Evolutionary conservation across 2,797 vertebrate genomes (phyloP), one percentile per base, ranked within the genome.

Genomic region (Sylvia borin): DNA sequence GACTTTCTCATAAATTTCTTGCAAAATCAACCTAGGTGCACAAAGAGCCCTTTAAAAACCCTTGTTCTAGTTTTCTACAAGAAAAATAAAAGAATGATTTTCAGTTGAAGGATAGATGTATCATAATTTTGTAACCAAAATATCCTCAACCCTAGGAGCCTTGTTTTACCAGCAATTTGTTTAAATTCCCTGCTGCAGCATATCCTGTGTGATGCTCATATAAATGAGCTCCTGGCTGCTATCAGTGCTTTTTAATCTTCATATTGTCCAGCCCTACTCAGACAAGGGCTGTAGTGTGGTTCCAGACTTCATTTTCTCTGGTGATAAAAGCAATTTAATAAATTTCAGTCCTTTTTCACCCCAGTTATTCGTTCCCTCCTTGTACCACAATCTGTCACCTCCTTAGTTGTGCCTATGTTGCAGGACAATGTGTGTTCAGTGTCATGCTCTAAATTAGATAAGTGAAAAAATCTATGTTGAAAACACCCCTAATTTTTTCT

Each of bases 241-340:
- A 36, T 71, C 32, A 62, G 45, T 76, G 53, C 8, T 61, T 92
- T 93, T 85, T 50, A 71, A 93, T 93, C 74, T 90, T 84, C 9
- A 1, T 82, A 36, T 61, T 9, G 2, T 67, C 81, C 65, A 85
- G 27, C 38, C 74, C 61, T 87, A 43, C 57, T 77, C 68, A 85
- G 75, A 61, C 22, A 79, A 74, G 26, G 57, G 15, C 55, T 65
- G n/a, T 50, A 66, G 43, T 71, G 32, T 54, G 48, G 73, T 73
- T 84, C 51, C 79, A 62, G 70, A 34, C 47, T 76, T 93, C 32
- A 88, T 95, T 90, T 90, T 86, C 47, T 90, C 50, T 65, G 26
- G 58, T 53, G 29, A 51, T 43, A 93, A 96, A 92, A 66, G 29
- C 58, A 81, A 62, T 92, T 90, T 66, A 84, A 55, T 40, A 78